Conservation (phyloP, 23 tunicate genomes). For the Ciona savignyi region DNA sequence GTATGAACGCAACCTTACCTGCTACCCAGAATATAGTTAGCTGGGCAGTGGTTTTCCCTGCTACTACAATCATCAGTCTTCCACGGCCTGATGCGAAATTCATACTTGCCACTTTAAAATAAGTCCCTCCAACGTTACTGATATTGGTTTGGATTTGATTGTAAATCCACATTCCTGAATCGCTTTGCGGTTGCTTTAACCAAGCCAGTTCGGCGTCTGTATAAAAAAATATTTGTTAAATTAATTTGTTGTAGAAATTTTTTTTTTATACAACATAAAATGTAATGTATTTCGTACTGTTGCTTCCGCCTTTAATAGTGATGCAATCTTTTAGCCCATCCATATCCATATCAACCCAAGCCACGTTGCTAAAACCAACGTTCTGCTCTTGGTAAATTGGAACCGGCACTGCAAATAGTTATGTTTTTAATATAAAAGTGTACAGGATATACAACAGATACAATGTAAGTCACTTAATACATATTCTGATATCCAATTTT, state of each 20-base stretch:
- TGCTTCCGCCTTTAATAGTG: slow-evolving; percentile 45
- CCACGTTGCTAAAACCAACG: slow-evolving; percentile 69
- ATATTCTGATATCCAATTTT: too few species aligned
- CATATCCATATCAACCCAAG: slow-evolving; percentile 95
- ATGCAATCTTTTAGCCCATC: slow-evolving; percentile 77
- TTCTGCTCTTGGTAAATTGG: slow-evolving; percentile 44
- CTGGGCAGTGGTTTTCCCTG: slow-evolving; percentile 61
- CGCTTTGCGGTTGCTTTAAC: slow-evolving; percentile 70
- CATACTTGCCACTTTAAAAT: slow-evolving; percentile 57
- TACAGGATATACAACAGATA: too few species aligned
- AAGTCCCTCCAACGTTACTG: slow-evolving; percentile 79
- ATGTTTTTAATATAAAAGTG: too few species aligned
- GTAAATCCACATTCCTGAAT: slow-evolving; percentile 38
- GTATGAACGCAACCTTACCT: slow-evolving; percentile 75
- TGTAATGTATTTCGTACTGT: slow-evolving; percentile 39
- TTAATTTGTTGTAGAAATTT: too few species aligned
- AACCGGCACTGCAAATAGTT: slow-evolving; percentile 55
- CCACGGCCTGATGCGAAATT: neutral
- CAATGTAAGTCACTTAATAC: too few species aligned
- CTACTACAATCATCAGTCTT: slow-evolving; percentile 46
- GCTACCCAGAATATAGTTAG: slow-evolving; percentile 44
- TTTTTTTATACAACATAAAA: neutral
- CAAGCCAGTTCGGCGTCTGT: slow-evolving; percentile 64
- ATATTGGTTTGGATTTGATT: slow-evolving; percentile 32
- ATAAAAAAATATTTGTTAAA: neutral